Evolutionary conservation across 2,888 invertebrate genomes (phyloP), one percentile per base, ranked within the genome.

Genomic region (Cephus pulcher): DNA sequence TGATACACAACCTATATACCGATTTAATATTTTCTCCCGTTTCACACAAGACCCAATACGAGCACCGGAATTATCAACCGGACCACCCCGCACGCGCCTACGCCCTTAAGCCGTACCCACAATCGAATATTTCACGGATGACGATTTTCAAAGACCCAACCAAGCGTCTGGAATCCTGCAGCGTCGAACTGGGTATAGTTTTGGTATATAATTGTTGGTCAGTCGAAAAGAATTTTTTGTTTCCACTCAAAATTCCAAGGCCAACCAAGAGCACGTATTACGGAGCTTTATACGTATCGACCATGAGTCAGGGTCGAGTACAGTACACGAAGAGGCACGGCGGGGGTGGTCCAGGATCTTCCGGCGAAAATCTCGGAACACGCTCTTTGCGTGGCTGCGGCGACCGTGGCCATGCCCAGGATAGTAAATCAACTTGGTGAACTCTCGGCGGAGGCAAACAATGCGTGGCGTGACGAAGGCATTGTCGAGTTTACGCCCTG

Each of bases 401-500:
- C 78, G 74, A 32, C 75, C 56, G 68, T 30, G 37, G n/a, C 33
- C 74, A 56, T 74, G 71, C 76, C 83, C 84, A 80, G 86, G 85
- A 86, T 87, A 83, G 88, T 89, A 89, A 89, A 89, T 89, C 89
- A 89, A 88, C 70, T 75, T 35, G 82, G 85, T 85, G 86, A 88
- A 89, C 88, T 89, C 88, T 87, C 86, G 86, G 85, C 84, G 82
- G 83, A 84, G 86, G 85, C 90, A 89, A 90, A 90, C 90, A 90
- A 90, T 90, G 89, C 89, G 84, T 83, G 88, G 86, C 89, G 89
- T 90, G 90, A 90, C 89, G 89, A 89, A 88, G 89, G 89, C 88
- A 89, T 90, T 90, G 90, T 90, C 89, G 89, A 88, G 89, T 90
- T 90, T 89, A 90, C 90, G 89, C 90, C 90, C 89, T 84, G 87